Evolutionary conservation across 2,888 invertebrate species (phyloP), one percentile per base, ranked within the genome.

Genomic region (Boloria selene): DNA sequence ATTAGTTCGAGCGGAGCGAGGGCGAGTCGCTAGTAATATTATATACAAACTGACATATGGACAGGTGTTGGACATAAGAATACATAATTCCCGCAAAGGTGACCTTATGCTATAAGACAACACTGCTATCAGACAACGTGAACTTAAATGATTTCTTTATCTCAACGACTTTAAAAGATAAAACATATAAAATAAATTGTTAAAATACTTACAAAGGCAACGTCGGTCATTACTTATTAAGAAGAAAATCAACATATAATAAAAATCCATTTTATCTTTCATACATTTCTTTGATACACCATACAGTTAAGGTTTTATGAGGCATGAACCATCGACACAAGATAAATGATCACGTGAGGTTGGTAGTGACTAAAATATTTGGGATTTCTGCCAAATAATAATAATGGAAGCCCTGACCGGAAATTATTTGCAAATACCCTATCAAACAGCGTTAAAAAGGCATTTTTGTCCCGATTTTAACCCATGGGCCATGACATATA

Each of bases 331-430:
- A 68, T 70, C 62, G 68, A 70, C 70, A 68, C 60, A 70, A 70
- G 70, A 70, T 70, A 65, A 70, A 70, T 70, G 65, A 65, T 63
- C 59, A 38, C 59, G 62, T 59, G 59, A 61, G 26, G 58, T 58
- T 68, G 45, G 61, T 68, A 63, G 55, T 54, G 63, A 63, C 62
- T 50, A 38, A 14, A 60, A 52, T 51, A 65, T 68, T 71, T 59
- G 69, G 77, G 77, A 73, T 61, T 51, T 22, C 51, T 68, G 77
- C 77, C 77, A 77, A 72, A 73, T 73, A 74, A 73, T 72, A 73
- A 75, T 75, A 74, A 75, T 70, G 68, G 70, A 67, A 31, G 38
- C 60, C 22, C 47, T 70, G 67, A 68, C 68, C 67, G 74, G 75
- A 75, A 73, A 76, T 73, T 74, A 74, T 75, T 75, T 73, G 70